A percentile compares a stretch with the other conserved stretches of the same genome.
phyloP scores from a whole-genome alignment of 92 coral and sea anemone species.

The Zoanthus sociatus region DNA sequence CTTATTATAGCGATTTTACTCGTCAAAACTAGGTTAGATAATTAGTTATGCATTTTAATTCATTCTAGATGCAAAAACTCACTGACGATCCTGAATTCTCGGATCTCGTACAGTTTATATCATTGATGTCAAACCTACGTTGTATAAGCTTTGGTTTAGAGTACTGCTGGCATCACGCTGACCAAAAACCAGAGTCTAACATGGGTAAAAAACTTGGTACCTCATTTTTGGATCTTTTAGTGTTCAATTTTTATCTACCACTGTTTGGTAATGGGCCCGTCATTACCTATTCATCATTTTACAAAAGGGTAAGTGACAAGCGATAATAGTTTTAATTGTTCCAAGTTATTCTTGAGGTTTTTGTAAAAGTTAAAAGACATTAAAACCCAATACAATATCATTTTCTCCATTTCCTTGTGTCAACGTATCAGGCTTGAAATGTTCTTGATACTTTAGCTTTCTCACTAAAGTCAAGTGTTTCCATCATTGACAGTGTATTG shows the following conservation, averaged over 20 bases:
- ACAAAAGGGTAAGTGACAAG: slow-evolving; percentile 74
- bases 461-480: too few relatives aligned
- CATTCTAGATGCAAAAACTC: slow-evolving; percentile 67
- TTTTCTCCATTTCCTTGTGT: too few relatives aligned
- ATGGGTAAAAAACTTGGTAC: slow-evolving; percentile 49
- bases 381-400: too few relatives aligned
- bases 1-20: too few relatives aligned
- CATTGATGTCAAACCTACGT: slow-evolving; percentile 88
- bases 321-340: too few relatives aligned
- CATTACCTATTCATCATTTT: slow-evolving; percentile 77
- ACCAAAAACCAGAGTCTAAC: slow-evolving; percentile 7
- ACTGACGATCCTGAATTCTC: slow-evolving; percentile 57
- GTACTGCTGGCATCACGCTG: slow-evolving; percentile 64
- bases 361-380: too few relatives aligned
- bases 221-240: slow-evolving; percentile 81
- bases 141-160: slow-evolving; percentile 92
- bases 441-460: too few relatives aligned
- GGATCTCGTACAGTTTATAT: slow-evolving; percentile 75
- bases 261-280: slow-evolving; percentile 95
- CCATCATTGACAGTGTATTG: too few relatives aligned
- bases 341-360: too few relatives aligned
- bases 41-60: not conserved
- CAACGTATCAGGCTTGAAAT: too few relatives aligned
- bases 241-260: slow-evolving; percentile 89
- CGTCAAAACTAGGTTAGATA: too few relatives aligned